Conservation (phyloP, 1,140 invertebrate species). For the Archivesica marissinica region DNA sequence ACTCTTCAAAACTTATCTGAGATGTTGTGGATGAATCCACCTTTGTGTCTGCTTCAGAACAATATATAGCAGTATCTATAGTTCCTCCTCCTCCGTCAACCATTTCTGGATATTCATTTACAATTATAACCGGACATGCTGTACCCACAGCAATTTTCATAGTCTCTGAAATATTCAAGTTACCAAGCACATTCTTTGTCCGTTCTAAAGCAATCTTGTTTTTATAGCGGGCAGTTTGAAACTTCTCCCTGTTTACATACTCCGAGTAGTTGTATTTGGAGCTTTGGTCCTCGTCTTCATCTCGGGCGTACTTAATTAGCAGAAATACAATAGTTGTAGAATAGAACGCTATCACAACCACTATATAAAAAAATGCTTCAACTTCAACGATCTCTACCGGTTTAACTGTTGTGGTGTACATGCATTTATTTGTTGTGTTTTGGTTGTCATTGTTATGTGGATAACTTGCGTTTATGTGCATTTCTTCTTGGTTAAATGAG, state of each 20-base stretch:
- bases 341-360: conserved; percentile 79
- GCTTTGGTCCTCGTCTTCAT: conserved; percentile 73
- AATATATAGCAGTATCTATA: not conserved
- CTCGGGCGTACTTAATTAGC: conserved; percentile 77
- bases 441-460: not conserved
- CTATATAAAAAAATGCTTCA: conserved; percentile 79
- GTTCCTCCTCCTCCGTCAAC: not conserved
- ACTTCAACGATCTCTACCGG: conserved; percentile 46
- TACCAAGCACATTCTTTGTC: conserved; percentile 30
- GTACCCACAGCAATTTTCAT: not conserved
- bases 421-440: not conserved
- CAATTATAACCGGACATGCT: conserved; percentile 48
- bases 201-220: conserved; percentile 61
- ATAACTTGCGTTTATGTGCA: not conserved
- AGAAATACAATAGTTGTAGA: conserved; percentile 77
- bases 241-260: conserved; percentile 73
- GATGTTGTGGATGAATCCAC: not conserved
- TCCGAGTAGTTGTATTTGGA: conserved; percentile 77
- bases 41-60: not conserved
- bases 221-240: conserved; percentile 66
- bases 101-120: conserved; percentile 38
- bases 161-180: not conserved
- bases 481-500: no score
- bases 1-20: not conserved
- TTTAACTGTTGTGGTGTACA: not conserved